Evolutionary conservation across 2,797 vertebrate species (phyloP), one percentile per base, ranked within the genome.

Genomic region (Poeciliopsis paucimaculata): DNA sequence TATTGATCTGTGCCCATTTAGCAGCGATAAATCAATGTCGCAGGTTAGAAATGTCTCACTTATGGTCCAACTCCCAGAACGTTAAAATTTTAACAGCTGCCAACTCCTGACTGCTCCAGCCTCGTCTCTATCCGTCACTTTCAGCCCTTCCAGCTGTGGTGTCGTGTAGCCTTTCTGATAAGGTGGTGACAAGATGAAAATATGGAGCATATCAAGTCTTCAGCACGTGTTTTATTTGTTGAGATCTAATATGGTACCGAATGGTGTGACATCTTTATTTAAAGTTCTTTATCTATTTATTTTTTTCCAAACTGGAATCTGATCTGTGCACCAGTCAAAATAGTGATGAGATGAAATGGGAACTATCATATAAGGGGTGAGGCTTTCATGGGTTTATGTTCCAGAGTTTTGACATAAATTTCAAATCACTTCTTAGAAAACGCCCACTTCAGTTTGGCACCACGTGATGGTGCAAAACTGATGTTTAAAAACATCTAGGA

Each of bases 81-180:
- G 89, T 93, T 83, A 84, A 91, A 70, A 92, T 43, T 90, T 89
- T 90, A 80, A 90, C 89, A 79, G 81, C 84, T 82, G 76, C 89
- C 84, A 79, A 77, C 77, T 74, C 75, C 72, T 84, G 87, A 84
- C 80, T 84, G 83, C 41, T 86, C 2, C 82, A 77, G 78, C 83
- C 86, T 75, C 10, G 79, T 87, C 87, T 90, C 72, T 82, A 79
- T 88, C 70, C 77, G 83, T 84, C 85, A 86, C 79, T 73, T 79
- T 57, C 76, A 88, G 86, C 43, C 77, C 72, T 51, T 74, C 84
- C 74, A 23, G 72, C 77, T 28, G 51, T 77, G 84, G 76, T 79
- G 66, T 28, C 12, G 46, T 55, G 26, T 13, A 46, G 80, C 51
- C 82, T 80, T 16, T 4, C 78, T 91, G 84, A 91, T 89, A 86